These are phyloP conservation scores for Mechanitis mazaeus DNA, from an alignment of 2,888 invertebrate species.

Conservation along the genomic window DNA sequence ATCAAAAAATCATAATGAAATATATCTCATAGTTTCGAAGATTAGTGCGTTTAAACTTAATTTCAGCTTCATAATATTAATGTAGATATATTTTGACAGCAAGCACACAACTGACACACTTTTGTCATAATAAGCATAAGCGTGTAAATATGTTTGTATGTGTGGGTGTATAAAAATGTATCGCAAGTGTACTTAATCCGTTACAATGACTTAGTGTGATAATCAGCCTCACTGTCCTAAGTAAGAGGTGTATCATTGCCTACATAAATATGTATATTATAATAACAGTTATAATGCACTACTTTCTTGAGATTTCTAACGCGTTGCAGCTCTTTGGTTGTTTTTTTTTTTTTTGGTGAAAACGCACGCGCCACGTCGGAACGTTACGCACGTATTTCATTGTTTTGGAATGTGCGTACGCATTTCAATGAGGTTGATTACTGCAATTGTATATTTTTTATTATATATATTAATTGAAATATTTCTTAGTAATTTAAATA, in stretches of 20 bases:
- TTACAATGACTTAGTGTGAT: background rate
- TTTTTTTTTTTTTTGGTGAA: constrained; percentile 34
- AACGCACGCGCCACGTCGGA: constrained; percentile 36
- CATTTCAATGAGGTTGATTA: constrained; percentile 11
- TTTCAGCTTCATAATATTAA: no score
- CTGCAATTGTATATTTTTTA: no score
- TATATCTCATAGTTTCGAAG: no score
- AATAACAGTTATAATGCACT: constrained; percentile 29
- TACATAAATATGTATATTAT: constrained; percentile 24
- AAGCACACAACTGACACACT: background rate
- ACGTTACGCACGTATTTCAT: constrained; percentile 27
- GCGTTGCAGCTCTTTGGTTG: constrained; percentile 17
- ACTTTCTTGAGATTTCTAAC: constrained; percentile 31
- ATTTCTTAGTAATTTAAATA: no score
- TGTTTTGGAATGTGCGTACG: constrained; percentile 30
- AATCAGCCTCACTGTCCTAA: constrained; percentile 2
- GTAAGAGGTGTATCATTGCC: constrained; percentile 13
- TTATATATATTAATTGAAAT: no score
- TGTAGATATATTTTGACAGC: constrained; percentile 11
- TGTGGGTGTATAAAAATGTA: no score
- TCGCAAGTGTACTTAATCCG: no score
- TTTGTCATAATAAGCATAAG: no score
- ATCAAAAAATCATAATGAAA: no score
- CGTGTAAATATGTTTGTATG: no score
- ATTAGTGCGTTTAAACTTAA: background rate